Conservation (phyloP, 64 coral and sea anemone species). For the Montipora efflorescens region DNA sequence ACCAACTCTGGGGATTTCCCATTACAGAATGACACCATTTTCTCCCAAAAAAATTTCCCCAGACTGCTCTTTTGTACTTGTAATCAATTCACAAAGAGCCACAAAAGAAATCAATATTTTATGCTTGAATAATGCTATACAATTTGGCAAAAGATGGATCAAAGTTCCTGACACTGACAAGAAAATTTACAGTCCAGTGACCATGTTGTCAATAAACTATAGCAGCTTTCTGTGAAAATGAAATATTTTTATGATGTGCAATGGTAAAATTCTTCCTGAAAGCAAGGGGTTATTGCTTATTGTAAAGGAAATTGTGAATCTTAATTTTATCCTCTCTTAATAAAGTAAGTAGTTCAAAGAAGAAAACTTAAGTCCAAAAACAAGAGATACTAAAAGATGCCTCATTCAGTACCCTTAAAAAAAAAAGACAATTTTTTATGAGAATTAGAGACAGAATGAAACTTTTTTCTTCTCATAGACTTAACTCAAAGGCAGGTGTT, state of each 20-base stretch:
- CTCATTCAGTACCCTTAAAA: not conserved
- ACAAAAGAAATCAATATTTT: constrained; percentile 41
- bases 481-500: not conserved
- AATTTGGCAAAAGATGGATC: constrained; percentile 19
- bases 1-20: not conserved
- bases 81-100: not conserved
- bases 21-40: too few species aligned
- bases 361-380: not conserved
- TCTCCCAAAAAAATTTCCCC: too few species aligned
- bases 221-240: not conserved
- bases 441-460: not conserved
- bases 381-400: not conserved
- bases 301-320: not conserved
- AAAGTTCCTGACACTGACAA: not conserved
- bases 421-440: not conserved
- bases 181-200: not conserved
- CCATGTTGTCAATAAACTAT: not conserved
- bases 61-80: constrained; percentile 9
- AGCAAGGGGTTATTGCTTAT: too few species aligned
- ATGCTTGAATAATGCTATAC: constrained; percentile 10
- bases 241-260: too few species aligned
- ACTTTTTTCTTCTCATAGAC: not conserved
- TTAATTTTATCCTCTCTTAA: not conserved
- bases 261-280: too few species aligned
- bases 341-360: not conserved